Percentiles rank a stretch among this genome's conserved stretches.
Conservation (phyloP, 2,888 invertebrate species). For the Caenorhabditis imperialis region DNA sequence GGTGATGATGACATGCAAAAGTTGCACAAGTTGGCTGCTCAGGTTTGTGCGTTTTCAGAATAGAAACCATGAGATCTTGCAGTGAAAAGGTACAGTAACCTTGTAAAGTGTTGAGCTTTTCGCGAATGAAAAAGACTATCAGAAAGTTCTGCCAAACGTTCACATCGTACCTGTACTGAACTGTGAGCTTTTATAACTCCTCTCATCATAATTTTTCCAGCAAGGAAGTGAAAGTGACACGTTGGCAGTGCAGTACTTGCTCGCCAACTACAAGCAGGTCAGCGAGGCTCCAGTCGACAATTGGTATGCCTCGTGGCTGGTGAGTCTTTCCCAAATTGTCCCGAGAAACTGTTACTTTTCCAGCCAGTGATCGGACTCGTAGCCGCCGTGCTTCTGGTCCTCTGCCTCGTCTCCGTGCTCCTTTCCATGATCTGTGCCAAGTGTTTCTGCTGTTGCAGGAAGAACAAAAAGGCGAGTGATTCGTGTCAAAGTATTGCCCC, state of each 20-base stretch:
- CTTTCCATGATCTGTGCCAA: conserved; percentile 68
- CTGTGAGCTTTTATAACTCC: too few relatives aligned
- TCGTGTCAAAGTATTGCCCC: too few relatives aligned
- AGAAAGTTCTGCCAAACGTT: too few relatives aligned
- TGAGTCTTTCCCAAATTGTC: conserved; percentile 51
- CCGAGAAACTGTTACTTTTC: conserved; percentile 33
- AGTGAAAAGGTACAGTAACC: too few relatives aligned
- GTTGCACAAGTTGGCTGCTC: conserved; percentile 71
- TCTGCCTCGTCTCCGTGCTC: conserved; percentile 70
- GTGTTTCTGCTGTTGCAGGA: conserved; percentile 64
- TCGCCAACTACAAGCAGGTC: conserved; percentile 72
- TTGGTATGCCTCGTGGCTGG: conserved; percentile 68
- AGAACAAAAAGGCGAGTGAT: conserved; percentile 60
- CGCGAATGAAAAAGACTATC: too few relatives aligned
- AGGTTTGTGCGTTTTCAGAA: conserved; percentile 30
- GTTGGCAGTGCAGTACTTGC: conserved; percentile 69
- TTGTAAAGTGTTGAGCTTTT: too few relatives aligned
- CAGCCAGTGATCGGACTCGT: conserved; percentile 75
- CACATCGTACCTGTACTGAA: too few relatives aligned
- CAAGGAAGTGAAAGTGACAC: conserved; percentile 63
- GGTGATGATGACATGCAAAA: conserved; percentile 74
- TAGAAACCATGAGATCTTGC: neutral
- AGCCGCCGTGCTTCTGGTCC: conserved; percentile 71
- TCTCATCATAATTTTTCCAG: conserved; percentile 15
- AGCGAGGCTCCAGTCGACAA: conserved; percentile 65